These are phyloP conservation scores for Lymantria monacha DNA, from an alignment of 2,888 invertebrate species.

Conservation along the genomic window DNA sequence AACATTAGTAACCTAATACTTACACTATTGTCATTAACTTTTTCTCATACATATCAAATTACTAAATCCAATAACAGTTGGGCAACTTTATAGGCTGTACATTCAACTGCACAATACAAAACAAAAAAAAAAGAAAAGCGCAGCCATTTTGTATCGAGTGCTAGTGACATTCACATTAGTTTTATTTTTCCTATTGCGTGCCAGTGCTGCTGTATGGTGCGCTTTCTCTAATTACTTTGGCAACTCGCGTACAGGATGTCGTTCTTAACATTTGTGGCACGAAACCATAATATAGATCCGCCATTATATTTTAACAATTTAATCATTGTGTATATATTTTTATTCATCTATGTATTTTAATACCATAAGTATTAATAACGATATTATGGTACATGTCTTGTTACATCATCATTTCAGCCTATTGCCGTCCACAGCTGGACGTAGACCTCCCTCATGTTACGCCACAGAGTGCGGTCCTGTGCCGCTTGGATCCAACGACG, in stretches of 20 bases:
- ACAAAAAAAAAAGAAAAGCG: slow-evolving; percentile 3
- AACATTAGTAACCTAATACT: too few relatives aligned
- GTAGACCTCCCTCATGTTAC: too few relatives aligned
- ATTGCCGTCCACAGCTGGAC: too few relatives aligned
- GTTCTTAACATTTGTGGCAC: slow-evolving; percentile 37
- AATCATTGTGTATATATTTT: too few relatives aligned
- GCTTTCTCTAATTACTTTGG: slow-evolving; percentile 61
- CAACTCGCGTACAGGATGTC: slow-evolving; percentile 45
- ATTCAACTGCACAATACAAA: not conserved
- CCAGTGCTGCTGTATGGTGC: slow-evolving; percentile 12
- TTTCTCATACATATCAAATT: too few relatives aligned
- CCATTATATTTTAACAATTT: slow-evolving; percentile 11
- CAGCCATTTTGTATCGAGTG: slow-evolving; percentile 4
- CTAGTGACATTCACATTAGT: slow-evolving; percentile 16
- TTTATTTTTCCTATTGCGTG: slow-evolving; percentile 35
- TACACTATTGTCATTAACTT: too few relatives aligned
- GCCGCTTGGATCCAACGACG: too few relatives aligned
- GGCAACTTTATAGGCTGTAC: not conserved
- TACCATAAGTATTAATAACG: slow-evolving; percentile 17
- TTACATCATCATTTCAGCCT: too few relatives aligned
- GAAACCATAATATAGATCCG: slow-evolving; percentile 26
- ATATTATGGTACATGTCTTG: slow-evolving; percentile 4
- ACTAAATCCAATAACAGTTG: too few relatives aligned
- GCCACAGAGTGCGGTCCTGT: too few relatives aligned
- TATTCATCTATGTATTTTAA: too few relatives aligned